Evolutionary conservation across 2,888 invertebrate species (phyloP).

Genomic region (Lacanobia oleracea): DNA sequence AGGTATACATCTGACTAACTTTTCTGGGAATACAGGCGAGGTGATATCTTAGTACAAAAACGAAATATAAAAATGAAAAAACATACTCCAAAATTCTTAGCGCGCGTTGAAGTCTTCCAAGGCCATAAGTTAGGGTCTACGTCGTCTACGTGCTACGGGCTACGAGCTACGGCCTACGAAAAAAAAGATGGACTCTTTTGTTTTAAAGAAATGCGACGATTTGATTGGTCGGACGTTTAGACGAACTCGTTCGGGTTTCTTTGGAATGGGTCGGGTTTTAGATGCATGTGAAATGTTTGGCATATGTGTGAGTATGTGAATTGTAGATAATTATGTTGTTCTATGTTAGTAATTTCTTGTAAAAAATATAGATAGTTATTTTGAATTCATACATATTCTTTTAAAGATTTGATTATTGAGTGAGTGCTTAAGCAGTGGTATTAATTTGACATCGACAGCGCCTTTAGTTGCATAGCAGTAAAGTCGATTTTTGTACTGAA

Average conservation of each 20-base stretch:
- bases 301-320: not conserved
- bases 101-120: slow-evolving; percentile 45
- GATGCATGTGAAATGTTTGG: not conserved
- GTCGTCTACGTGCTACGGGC: slow-evolving; percentile 38
- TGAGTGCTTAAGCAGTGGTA: too few species aligned
- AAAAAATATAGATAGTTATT: too few species aligned
- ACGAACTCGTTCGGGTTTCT: slow-evolving; percentile 8
- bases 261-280: slow-evolving; percentile 3
- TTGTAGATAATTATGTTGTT: too few species aligned
- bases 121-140: slow-evolving; percentile 24
- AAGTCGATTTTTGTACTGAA: too few species aligned
- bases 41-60: too few species aligned
- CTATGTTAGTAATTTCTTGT: too few species aligned
- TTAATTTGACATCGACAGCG: too few species aligned
- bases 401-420: too few species aligned
- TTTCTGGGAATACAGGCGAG: too few species aligned
- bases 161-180: slow-evolving; percentile 47
- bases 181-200: slow-evolving; percentile 34
- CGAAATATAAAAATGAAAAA: not conserved
- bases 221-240: slow-evolving; percentile 19
- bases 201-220: slow-evolving; percentile 23
- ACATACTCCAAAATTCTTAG: not conserved
- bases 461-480: too few species aligned
- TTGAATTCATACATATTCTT: too few species aligned
- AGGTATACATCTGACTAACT: too few species aligned